Evolutionary conservation across 2,113 vertebrate genomes (phyloP).

Genomic region (Sterrhoptilus dennistouni): DNA sequence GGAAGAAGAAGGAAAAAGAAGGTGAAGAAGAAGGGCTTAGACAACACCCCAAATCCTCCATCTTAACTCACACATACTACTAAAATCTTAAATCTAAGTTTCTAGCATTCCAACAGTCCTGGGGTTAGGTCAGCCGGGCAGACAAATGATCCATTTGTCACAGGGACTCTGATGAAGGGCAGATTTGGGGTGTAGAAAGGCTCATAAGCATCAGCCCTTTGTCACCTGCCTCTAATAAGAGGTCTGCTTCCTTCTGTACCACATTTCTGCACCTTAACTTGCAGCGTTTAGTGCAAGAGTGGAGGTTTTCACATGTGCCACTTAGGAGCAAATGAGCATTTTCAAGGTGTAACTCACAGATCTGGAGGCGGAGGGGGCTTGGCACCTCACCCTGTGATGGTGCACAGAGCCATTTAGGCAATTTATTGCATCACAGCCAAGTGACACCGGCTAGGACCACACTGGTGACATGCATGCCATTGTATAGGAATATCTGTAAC

Average conservation of each 20-base stretch:
- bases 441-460: background rate
- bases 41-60: too few relatives aligned
- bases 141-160: background rate
- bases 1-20: too few relatives aligned
- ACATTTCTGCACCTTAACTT: background rate
- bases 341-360: background rate
- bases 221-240: background rate
- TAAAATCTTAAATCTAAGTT: too few relatives aligned
- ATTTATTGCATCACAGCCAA: background rate
- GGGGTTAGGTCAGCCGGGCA: background rate
- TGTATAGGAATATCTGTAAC: background rate
- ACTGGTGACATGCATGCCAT: background rate
- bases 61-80: too few relatives aligned
- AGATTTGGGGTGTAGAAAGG: background rate
- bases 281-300: background rate
- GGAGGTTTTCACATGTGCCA: background rate
- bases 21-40: too few relatives aligned
- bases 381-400: background rate
- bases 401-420: fast-evolving
- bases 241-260: background rate
- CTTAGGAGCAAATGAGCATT: background rate
- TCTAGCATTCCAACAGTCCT: background rate
- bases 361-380: background rate
- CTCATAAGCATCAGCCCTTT: background rate
- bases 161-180: background rate